Percentiles rank a stretch among this genome's conserved stretches.
Conservation (phyloP, 2,797 vertebrate species). For the Galagoides demidoff region DNA sequence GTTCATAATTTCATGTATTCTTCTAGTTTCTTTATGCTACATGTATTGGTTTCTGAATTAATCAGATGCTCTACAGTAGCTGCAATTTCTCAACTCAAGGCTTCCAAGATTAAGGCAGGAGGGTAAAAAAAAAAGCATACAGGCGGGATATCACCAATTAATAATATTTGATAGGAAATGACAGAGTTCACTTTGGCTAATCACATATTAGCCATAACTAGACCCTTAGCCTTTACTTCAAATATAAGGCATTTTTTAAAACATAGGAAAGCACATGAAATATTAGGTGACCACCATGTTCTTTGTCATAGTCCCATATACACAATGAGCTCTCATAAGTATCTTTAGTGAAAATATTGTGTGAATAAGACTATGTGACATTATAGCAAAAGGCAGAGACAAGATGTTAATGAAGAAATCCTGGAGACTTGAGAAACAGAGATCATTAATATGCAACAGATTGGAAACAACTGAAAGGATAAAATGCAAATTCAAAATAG, state of each 20-base stretch:
- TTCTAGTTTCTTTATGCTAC: background rate
- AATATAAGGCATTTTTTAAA: background rate
- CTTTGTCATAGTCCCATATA: background rate
- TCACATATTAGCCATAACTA: background rate
- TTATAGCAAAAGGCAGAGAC: constrained; percentile 42
- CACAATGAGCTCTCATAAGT: background rate
- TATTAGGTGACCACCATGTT: background rate
- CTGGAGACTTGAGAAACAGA: constrained; percentile 7
- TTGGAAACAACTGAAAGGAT: constrained; percentile 40
- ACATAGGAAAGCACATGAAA: background rate
- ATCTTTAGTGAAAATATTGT: background rate
- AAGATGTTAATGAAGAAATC: constrained; percentile 57
- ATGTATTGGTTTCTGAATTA: background rate
- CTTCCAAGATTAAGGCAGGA: background rate
- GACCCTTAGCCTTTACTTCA: background rate
- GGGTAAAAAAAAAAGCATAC: background rate
- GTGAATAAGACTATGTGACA: background rate
- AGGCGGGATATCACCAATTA: background rate
- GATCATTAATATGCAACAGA: constrained; percentile 2
- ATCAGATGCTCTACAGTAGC: background rate
- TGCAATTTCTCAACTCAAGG: background rate
- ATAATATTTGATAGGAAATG: background rate
- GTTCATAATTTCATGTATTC: background rate
- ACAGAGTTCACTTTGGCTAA: background rate
- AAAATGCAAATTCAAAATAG: constrained; percentile 52